Evolutionary conservation across 2,888 invertebrate species (phyloP).

Genomic region (Drosophila nr. perissopoda): DNA sequence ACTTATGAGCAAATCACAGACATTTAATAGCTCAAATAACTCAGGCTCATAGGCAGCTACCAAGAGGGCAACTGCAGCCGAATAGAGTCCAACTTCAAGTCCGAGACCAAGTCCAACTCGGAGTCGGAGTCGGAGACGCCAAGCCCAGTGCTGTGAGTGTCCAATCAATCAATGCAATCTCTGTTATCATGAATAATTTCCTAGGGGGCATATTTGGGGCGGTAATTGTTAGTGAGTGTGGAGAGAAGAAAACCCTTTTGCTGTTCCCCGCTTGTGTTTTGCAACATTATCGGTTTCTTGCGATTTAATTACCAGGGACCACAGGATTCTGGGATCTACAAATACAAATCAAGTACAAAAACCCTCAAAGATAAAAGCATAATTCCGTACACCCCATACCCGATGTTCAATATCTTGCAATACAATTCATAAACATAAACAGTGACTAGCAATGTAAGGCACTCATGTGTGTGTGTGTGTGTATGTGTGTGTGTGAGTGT

Average conservation of each 20-base stretch:
- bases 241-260: conserved; percentile 54
- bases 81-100: neutral
- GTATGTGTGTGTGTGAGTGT: conserved; percentile 17
- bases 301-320: conserved; percentile 75
- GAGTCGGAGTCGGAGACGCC: neutral
- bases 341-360: conserved; percentile 45
- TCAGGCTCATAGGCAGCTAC: conserved; percentile 53
- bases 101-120: neutral
- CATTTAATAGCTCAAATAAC: conserved; percentile 75
- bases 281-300: conserved; percentile 69
- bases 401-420: conserved; percentile 53
- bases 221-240: conserved; percentile 51
- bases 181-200: conserved; percentile 80
- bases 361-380: conserved; percentile 72
- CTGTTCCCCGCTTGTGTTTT: conserved; percentile 30
- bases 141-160: conserved; percentile 1
- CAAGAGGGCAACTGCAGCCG: conserved; percentile 15
- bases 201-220: conserved; percentile 70
- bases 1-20: conserved; percentile 75
- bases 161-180: conserved; percentile 78
- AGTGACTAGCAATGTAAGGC: conserved; percentile 40
- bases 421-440: conserved; percentile 72
- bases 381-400: conserved; percentile 39
- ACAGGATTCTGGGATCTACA: conserved; percentile 43
- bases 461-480: neutral